Evolutionary conservation across 2,797 vertebrate genomes (phyloP).

Genomic region (Girardinus metallicus): DNA sequence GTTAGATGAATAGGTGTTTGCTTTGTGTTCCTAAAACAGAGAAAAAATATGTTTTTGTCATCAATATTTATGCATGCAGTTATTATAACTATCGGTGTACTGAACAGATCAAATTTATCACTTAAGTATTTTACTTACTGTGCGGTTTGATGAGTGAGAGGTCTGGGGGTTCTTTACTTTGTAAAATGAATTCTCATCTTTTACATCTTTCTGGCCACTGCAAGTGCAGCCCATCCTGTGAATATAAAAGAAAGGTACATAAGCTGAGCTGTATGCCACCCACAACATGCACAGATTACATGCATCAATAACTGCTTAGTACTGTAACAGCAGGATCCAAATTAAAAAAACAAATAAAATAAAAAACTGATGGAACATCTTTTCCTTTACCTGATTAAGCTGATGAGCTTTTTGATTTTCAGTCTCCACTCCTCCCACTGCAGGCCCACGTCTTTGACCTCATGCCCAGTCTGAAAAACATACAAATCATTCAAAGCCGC

Average conservation of each 20-base stretch:
- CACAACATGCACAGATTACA: neutral
- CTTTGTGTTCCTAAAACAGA: slow-evolving; percentile 48
- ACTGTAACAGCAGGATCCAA: neutral
- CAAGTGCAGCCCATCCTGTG: slow-evolving; percentile 77
- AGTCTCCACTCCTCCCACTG: slow-evolving; percentile 54
- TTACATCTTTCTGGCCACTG: slow-evolving; percentile 62
- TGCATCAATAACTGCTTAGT: neutral
- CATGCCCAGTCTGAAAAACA: slow-evolving; percentile 58
- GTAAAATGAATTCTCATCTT: slow-evolving; percentile 13
- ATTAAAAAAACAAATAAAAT: neutral
- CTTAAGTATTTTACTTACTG: slow-evolving; percentile 50
- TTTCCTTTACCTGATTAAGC: slow-evolving; percentile 59
- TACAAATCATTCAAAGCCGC: neutral
- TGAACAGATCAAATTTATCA: neutral
- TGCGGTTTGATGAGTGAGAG: slow-evolving; percentile 35
- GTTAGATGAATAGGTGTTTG: slow-evolving; percentile 25
- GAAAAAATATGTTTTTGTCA: neutral
- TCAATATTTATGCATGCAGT: neutral
- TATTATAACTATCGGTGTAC: neutral
- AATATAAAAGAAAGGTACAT: neutral
- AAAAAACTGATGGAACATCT: neutral
- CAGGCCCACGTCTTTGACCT: slow-evolving; percentile 29
- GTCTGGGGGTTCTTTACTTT: slow-evolving; percentile 40
- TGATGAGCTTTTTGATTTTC: slow-evolving; percentile 42
- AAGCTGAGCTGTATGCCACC: neutral